Evolutionary conservation across 64 coral and sea anemone species (phyloP), one percentile per base, ranked within the genome.

Genomic region (Exaiptasia diaphana): DNA sequence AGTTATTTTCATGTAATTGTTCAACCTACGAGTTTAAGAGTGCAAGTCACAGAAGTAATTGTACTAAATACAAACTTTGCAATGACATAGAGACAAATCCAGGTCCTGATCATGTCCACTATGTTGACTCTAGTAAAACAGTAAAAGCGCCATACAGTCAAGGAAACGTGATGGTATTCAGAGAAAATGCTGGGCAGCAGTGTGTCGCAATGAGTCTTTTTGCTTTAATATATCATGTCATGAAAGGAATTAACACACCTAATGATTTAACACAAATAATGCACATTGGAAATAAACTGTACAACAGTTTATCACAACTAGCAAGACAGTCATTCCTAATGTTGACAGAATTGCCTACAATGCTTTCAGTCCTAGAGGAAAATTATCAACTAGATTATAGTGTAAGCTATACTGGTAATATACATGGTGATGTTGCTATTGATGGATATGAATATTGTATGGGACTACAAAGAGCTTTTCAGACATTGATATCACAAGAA

Each of bases 181-280:
- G 45, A 21, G 24, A 71, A 84, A 84, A 70, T 58, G 81, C 81
- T 8, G 81, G 81, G 57, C 65, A 84, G 36, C 81, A 84, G 55
- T 84, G 81, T 84, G 64, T 84, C 20, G 81, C 81, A 25, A 84
- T 83, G 61, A 48, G 80, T 60, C 67, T 71, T 15, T 70, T 24
- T 83, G 41, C 80, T 83, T 32, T 83, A 49, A 74, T 85, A 28
- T 85, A 74, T 39, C 44, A 85, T 29, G 54, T 52, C 20, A 43
- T 25, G 24, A 75, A 5, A 53, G 33, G 72, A 20, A 75, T 34
- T 27, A 43, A 2, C 6, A 52, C 9, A 7, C 4, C 11, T 71
- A 7, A 37, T 36, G 38, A 75, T 30, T 30, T 75, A 12, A 17
- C 35, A 20, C n/a, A 84, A 40, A 73, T 84, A 72, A 72, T 73